These are phyloP conservation scores for Notechis scutatus DNA, from an alignment of 2,113 vertebrate species.

Conservation along the genomic window DNA sequence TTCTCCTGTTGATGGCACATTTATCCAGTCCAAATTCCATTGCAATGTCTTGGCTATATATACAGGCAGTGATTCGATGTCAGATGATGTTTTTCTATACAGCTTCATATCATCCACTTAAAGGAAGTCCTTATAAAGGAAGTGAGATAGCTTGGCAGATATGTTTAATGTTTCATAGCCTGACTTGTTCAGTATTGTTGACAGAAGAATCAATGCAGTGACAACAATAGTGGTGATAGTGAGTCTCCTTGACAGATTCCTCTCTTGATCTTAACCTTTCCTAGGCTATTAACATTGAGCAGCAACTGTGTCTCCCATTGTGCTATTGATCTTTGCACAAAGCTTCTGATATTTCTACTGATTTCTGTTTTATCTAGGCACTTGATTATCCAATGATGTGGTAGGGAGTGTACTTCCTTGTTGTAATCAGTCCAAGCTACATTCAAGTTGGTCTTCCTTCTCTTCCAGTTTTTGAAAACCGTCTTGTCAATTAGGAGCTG, in stretches of 20 bases:
- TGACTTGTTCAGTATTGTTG: neutral
- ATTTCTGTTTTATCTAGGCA: neutral
- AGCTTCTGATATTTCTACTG: neutral
- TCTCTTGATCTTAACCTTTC: neutral
- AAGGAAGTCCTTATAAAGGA: neutral
- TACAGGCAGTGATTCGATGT: too few relatives aligned
- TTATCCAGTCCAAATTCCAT: too few relatives aligned
- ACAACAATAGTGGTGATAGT: neutral
- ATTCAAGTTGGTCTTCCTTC: neutral
- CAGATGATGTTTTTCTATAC: too few relatives aligned
- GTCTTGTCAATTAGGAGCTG: neutral
- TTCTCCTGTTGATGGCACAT: neutral
- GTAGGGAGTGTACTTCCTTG: neutral
- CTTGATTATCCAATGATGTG: neutral
- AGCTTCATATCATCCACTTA: neutral
- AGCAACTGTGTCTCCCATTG: neutral
- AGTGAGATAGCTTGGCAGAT: neutral
- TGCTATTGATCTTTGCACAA: neutral
- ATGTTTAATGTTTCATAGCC: neutral
- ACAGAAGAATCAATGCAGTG: neutral
- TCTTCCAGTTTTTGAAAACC: neutral
- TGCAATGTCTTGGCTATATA: too few relatives aligned
- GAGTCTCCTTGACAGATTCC: neutral
- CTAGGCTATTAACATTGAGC: neutral
- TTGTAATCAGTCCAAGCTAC: neutral